Base-by-base conservation (phyloP, 2,797 vertebrate species). In the Sebastes kiyomatsui region DNA sequence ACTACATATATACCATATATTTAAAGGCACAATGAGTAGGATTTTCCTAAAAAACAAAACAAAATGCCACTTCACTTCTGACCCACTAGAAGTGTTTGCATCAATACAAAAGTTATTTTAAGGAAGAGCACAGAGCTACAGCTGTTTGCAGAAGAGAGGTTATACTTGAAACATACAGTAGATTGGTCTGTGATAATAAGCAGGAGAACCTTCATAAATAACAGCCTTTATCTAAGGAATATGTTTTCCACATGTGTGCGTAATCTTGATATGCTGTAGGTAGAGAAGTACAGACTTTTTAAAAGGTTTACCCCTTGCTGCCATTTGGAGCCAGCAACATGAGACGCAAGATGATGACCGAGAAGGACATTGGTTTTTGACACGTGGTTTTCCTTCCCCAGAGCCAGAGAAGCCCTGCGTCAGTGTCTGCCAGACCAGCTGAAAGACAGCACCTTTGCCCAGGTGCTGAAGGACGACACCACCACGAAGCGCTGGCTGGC, bases 401-500 rank as follows among this genome's bases (percentile, higher is more conserved):
- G 98, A 96, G 98, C 98, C 78, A 96, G 98, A 93, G 98, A 99
- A 95, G 98, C 98, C 66, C 96, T 99, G 87, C 97, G 98, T 67
- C 98, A 99, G 95, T 99, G 98, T 94, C 96, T 99, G 80, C 98
- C 98, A 13, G 98, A 99, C 94, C 98, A 99, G 92, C 96, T 99
- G 93, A 99, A 99, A 90, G 98, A 99, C 92, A 98, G 97, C 85
- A 99, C 98, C 75, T 99, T 99, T 0, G 97, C 97, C 90, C 98
- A 99, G 94, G 98, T 99, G 90, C 96, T 99, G 94, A 99, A 99
- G 93, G 98, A 99, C 18, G 98, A 99, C 95, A 99, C 98, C 89
- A 99, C 98, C 95, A 99, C 98, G 20, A 99, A 99, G 92, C 98
- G 98, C 92, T 99, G 98, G 98, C 97, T 99, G 84, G 97, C 97